phyloP scores from a whole-genome alignment of 2,113 vertebrate species.

The Tyto alba region DNA sequence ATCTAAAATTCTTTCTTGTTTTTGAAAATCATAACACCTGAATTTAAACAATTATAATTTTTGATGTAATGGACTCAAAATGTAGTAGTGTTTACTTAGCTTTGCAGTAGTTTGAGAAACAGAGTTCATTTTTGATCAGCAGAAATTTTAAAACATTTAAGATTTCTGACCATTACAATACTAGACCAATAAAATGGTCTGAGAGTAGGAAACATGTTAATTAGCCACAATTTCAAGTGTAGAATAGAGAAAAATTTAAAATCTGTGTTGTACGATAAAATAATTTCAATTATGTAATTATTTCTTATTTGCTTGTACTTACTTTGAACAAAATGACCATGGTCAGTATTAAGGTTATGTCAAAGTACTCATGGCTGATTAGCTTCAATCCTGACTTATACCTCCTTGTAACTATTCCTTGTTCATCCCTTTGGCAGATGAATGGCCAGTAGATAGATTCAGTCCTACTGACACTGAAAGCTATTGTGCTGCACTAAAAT shows the following conservation, averaged over 20 bases:
- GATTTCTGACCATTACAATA: background rate
- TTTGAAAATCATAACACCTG: background rate
- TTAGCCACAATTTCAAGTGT: background rate
- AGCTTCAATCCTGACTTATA: background rate
- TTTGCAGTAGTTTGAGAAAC: background rate
- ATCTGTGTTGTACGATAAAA: background rate
- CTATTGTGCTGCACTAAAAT: background rate
- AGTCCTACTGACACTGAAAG: background rate
- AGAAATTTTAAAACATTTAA: background rate
- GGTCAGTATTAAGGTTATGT: background rate
- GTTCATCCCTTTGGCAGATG: background rate
- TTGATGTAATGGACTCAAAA: background rate
- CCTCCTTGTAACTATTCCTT: background rate
- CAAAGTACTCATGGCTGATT: background rate
- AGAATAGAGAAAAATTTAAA: background rate
- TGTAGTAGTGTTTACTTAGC: background rate
- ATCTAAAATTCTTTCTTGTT: background rate
- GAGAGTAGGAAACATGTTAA: background rate
- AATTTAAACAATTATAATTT: background rate
- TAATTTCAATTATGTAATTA: background rate
- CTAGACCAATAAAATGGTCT: background rate
- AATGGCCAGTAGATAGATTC: background rate
- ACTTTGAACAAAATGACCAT: background rate
- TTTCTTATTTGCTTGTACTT: background rate
- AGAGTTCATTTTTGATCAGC: background rate